Evolutionary conservation across 2,888 invertebrate species (phyloP).

Genomic region (Volucella bombylans): DNA sequence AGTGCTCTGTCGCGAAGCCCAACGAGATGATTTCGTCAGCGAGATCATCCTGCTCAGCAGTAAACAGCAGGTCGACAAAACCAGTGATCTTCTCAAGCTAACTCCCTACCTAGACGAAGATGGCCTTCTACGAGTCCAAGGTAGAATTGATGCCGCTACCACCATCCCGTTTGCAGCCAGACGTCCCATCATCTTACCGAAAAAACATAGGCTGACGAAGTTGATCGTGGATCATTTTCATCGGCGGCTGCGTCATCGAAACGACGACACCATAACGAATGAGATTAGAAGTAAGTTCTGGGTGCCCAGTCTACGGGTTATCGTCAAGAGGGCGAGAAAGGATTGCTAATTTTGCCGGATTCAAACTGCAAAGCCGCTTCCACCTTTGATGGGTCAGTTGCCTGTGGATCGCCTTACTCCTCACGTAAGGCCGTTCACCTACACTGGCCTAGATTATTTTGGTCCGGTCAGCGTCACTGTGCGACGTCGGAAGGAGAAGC

Average conservation of each 20-base stretch:
- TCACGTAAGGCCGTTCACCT: too few relatives aligned
- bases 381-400: too few relatives aligned
- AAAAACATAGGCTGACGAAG: conserved; percentile 20
- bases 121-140: conserved; percentile 2
- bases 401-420: too few relatives aligned
- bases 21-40: neutral
- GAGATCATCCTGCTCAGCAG: neutral
- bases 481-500: too few relatives aligned
- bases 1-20: conserved; percentile 22
- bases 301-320: too few relatives aligned
- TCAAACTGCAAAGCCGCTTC: too few relatives aligned
- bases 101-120: conserved; percentile 1
- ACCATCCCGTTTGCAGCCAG: neutral
- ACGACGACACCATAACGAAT: too few relatives aligned
- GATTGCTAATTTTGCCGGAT: conserved; percentile 49
- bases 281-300: too few relatives aligned
- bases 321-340: too few relatives aligned
- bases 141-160: conserved; percentile 16
- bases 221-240: neutral
- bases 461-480: too few relatives aligned
- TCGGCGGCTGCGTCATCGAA: too few relatives aligned
- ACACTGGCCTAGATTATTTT: too few relatives aligned
- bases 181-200: conserved; percentile 34
- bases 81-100: neutral
- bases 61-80: neutral